A percentile compares a stretch with the other conserved stretches of the same genome.
Conservation (phyloP, 2,113 vertebrate genomes). For the Oxyruncus cristatus region DNA sequence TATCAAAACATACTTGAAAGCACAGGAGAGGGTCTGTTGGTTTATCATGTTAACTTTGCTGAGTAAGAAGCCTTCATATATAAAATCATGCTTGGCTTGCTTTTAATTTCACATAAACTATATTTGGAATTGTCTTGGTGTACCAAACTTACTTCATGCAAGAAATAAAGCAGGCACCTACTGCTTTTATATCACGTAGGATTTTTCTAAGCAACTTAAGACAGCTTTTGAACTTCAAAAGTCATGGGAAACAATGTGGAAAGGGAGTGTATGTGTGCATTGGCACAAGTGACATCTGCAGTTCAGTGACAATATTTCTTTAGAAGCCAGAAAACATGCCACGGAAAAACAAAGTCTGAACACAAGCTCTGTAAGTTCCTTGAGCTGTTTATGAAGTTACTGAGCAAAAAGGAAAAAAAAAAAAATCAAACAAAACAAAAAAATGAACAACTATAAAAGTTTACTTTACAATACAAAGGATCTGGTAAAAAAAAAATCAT, state of each 20-base stretch:
- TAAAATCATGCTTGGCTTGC: not conserved
- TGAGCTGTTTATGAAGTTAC: not conserved
- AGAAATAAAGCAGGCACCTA: not conserved
- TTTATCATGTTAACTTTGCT: not conserved
- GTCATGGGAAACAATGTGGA: conserved; percentile 17
- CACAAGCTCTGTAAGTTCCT: not conserved
- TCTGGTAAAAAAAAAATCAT: not conserved
- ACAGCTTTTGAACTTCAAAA: conserved; percentile 33
- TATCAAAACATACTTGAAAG: conserved; percentile 25
- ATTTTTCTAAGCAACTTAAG: not conserved
- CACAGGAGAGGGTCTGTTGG: not conserved
- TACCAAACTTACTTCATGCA: not conserved
- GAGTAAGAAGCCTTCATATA: not conserved
- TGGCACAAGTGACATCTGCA: conserved; percentile 33
- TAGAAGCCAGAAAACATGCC: not conserved
- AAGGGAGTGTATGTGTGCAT: conserved; percentile 60
- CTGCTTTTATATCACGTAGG: not conserved
- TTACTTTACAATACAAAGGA: not conserved
- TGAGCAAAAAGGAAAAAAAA: not conserved
- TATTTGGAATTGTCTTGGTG: not conserved
- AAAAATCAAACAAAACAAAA: rapidly evolving
- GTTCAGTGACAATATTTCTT: not conserved
- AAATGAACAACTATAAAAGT: not conserved
- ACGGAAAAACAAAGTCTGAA: not conserved
- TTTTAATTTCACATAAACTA: not conserved